Evolutionary conservation across 1,140 invertebrate genomes (phyloP).

Genomic region (Carposina sasakii): DNA sequence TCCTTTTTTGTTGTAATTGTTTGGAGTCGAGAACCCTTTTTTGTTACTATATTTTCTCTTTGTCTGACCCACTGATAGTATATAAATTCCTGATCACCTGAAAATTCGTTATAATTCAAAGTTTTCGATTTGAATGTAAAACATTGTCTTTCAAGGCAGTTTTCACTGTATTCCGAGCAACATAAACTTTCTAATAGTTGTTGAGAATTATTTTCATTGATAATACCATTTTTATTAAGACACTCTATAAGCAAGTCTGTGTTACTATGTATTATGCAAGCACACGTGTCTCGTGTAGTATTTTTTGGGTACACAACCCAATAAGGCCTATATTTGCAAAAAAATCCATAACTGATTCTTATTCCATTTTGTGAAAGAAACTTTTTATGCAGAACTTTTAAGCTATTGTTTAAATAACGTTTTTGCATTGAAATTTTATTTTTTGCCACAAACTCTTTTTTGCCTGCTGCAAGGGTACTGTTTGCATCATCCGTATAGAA

Average conservation of each 20-base stretch:
- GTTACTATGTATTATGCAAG: slow-evolving; percentile 18
- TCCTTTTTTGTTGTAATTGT: background rate
- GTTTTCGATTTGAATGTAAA: background rate
- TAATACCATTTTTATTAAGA: slow-evolving; percentile 3
- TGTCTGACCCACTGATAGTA: background rate
- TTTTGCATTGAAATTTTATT: slow-evolving; percentile 18
- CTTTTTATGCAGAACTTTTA: slow-evolving; percentile 20
- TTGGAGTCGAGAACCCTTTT: background rate
- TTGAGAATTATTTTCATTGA: slow-evolving; percentile 9
- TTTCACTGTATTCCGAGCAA: background rate
- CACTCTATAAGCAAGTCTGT: slow-evolving; percentile 14
- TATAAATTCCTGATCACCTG: background rate
- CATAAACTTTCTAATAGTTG: background rate
- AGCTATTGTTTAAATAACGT: slow-evolving; percentile 9
- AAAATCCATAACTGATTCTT: slow-evolving; percentile 17
- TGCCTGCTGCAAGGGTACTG: slow-evolving; percentile 6
- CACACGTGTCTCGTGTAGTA: slow-evolving; percentile 17
- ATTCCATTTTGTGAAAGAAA: slow-evolving; percentile 8
- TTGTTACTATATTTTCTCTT: background rate
- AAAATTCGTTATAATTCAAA: background rate
- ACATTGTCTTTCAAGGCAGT: background rate
- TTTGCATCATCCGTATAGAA: background rate
- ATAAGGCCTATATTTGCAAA: slow-evolving; percentile 16
- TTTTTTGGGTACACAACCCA: slow-evolving; percentile 18
- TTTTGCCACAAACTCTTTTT: slow-evolving; percentile 18